A percentile compares a stretch with the other conserved stretches of the same genome.
These are phyloP conservation scores for Coelopa pilipes DNA, from an alignment of 2,888 invertebrate species.

Conservation along the genomic window DNA sequence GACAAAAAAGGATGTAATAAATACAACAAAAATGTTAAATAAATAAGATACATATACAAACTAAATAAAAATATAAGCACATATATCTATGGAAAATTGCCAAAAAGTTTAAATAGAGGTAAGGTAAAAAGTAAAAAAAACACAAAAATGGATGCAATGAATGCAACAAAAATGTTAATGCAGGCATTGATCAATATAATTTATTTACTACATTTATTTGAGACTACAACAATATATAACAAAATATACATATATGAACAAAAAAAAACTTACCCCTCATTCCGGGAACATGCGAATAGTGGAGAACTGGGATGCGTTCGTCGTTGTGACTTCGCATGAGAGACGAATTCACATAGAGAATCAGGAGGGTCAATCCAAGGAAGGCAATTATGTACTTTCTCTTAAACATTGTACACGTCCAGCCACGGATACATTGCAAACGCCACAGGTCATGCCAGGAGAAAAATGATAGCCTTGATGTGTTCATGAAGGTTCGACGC, in stretches of 20 bases:
- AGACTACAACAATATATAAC: background rate
- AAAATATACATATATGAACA: background rate
- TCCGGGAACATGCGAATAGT: conserved; percentile 61
- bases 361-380: conserved; percentile 48
- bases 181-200: background rate
- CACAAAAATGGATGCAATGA: background rate
- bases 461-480: no score
- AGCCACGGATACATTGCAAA: background rate
- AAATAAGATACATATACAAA: background rate
- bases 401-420: conserved; percentile 45
- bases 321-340: conserved; percentile 48
- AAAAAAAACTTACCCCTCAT: conserved; percentile 60
- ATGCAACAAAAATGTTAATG: background rate
- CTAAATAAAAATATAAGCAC: background rate
- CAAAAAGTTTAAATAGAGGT: no score
- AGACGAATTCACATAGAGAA: conserved; percentile 56
- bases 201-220: background rate
- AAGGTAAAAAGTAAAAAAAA: no score
- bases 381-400: conserved; percentile 49
- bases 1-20: background rate
- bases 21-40: conserved; percentile 3
- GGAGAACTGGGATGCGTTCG: conserved; percentile 56
- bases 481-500: no score
- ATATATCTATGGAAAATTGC: background rate
- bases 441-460: no score